Evolutionary conservation across 1,140 invertebrate species (phyloP).

Genomic region (Drosophila baimaii): DNA sequence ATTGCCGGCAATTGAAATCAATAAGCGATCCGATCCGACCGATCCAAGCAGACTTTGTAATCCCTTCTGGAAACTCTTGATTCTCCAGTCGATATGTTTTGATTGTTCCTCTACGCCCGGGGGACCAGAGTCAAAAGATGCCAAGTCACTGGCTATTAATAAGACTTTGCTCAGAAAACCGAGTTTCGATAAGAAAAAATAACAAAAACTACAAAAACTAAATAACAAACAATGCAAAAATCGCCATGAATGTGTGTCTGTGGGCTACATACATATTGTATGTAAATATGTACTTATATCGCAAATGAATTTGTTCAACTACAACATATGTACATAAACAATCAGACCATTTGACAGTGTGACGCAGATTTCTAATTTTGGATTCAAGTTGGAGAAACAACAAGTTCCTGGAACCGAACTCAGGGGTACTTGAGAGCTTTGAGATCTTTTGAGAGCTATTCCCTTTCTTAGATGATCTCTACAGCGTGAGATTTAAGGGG

Average conservation of each 20-base stretch:
- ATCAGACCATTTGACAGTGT: constrained; percentile 32
- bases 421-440: constrained; percentile 17
- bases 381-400: constrained; percentile 28
- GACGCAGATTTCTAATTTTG: constrained; percentile 41
- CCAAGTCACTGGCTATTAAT: constrained; percentile 71
- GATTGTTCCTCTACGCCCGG: constrained; percentile 5
- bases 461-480: neutral
- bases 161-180: constrained; percentile 64
- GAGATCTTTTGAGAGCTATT: constrained; percentile 5
- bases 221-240: constrained; percentile 31
- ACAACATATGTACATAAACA: constrained; percentile 49
- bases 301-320: constrained; percentile 71
- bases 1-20: constrained; percentile 79
- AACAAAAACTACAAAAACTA: constrained; percentile 1
- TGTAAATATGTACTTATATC: constrained; percentile 61
- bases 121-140: constrained; percentile 28
- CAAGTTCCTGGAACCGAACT: constrained; percentile 19
- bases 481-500: neutral
- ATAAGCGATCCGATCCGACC: constrained; percentile 59
- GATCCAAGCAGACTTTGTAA: constrained; percentile 46
- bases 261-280: constrained; percentile 19
- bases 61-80: constrained; percentile 37
- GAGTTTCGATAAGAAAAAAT: constrained; percentile 60
- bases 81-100: constrained; percentile 15
- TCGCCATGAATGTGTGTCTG: constrained; percentile 21